Percentiles rank a stretch among this genome's conserved stretches.
Evolutionary conservation across 2,888 invertebrate species (phyloP).

Genomic region (Agriopis leucophaearia): DNA sequence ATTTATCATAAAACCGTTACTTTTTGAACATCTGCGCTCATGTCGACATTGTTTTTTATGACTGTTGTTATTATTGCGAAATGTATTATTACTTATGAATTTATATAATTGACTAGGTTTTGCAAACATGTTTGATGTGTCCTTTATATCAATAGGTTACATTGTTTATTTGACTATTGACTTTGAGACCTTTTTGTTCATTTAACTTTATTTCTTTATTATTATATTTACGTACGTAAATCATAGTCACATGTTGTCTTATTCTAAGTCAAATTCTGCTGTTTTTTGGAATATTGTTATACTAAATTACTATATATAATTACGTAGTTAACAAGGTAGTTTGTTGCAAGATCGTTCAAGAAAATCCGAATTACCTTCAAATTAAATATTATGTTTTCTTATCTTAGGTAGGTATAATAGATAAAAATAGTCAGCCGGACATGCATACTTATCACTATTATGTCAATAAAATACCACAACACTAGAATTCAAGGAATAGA

Average conservation of each 20-base stretch:
- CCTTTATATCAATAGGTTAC: not conserved
- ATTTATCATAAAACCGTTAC: constrained; percentile 40
- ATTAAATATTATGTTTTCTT: constrained; percentile 17
- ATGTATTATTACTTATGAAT: constrained; percentile 23
- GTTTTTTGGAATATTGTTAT: too few species aligned
- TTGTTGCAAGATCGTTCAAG: not conserved
- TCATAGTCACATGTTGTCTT: too few species aligned
- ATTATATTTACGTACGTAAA: too few species aligned
- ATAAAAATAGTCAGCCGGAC: constrained; percentile 9
- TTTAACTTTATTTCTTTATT: not conserved
- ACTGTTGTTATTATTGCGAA: constrained; percentile 25
- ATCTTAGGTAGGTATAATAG: constrained; percentile 13
- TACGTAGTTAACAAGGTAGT: too few species aligned
- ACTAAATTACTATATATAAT: too few species aligned
- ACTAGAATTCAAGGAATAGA: constrained; percentile 15
- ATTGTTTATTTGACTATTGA: not conserved
- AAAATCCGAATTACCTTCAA: constrained; percentile 12
- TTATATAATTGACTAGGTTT: constrained; percentile 15
- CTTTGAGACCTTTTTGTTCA: not conserved
- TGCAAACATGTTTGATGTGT: constrained; percentile 2
- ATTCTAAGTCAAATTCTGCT: too few species aligned
- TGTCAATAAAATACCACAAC: constrained; percentile 10
- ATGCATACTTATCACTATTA: not conserved
- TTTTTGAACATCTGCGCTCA: constrained; percentile 46
- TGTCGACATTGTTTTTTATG: constrained; percentile 38